phyloP scores from a whole-genome alignment of 2,113 vertebrate genomes.

The Polyodon spathula region DNA sequence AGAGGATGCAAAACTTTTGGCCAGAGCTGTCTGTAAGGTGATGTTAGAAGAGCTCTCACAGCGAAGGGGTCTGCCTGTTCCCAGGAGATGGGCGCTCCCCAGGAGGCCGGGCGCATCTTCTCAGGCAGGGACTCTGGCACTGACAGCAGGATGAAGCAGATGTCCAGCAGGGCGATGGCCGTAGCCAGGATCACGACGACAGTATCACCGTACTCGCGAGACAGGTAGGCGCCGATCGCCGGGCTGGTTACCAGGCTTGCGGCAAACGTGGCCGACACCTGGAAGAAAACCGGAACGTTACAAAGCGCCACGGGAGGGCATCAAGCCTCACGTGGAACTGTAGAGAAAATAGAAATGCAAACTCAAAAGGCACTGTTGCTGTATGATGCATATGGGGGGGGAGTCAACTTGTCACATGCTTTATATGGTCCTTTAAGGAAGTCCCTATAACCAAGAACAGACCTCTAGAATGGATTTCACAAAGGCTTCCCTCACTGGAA shows the following conservation, averaged over 20 bases:
- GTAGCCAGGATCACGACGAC: slow-evolving; percentile 80
- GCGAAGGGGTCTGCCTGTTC: slow-evolving; percentile 81
- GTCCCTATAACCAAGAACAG: too few species aligned
- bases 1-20: too few species aligned
- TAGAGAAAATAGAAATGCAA: too few species aligned
- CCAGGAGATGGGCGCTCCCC: slow-evolving; percentile 85
- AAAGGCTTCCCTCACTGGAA: too few species aligned
- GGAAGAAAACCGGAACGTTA: too few species aligned
- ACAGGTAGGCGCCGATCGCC: slow-evolving; percentile 78
- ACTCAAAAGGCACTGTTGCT: neutral
- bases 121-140: slow-evolving; percentile 81
- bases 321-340: too few species aligned
- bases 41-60: slow-evolving; percentile 46
- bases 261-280: slow-evolving; percentile 86
- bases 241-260: slow-evolving; percentile 86
- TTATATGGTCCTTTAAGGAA: too few species aligned
- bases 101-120: slow-evolving; percentile 83
- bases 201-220: slow-evolving; percentile 69
- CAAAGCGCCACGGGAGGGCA: too few species aligned
- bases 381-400: too few species aligned
- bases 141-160: slow-evolving; percentile 81
- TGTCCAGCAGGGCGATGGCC: slow-evolving; percentile 74
- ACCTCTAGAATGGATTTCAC: too few species aligned
- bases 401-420: too few species aligned
- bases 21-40: neutral